Evolutionary conservation across 53 echinoderm and acorn worm genomes (phyloP), one percentile per base, ranked within the genome.

Genomic region (Temnopleurus reevesii): DNA sequence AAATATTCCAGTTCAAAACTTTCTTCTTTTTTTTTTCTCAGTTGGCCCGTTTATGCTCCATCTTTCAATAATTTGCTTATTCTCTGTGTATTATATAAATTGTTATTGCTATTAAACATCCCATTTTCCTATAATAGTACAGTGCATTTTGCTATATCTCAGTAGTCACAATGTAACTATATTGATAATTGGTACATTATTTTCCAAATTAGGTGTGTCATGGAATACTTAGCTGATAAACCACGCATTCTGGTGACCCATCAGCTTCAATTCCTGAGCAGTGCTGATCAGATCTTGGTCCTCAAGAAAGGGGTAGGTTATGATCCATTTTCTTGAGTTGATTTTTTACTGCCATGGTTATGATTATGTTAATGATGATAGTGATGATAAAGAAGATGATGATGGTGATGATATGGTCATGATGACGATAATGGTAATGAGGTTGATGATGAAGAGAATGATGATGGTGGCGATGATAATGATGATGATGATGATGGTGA

Each of bases 171-270:
- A n/a, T n/a, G n/a, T n/a, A n/a, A n/a, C n/a, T n/a, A n/a, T n/a
- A n/a, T n/a, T n/a, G n/a, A n/a, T 97, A 89, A 83, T 93, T 59
- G 27, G 38, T 24, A n/a, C 63, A 63, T 17, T 0, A 1, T 43
- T 71, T 8, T 17, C 23, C 55, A n/a, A 12, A 17, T 15, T 77
- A 98, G 98, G 83, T 98, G 98, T 81, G 91, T 98, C 28, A 95
- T 96, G 95, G 93, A 77, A 25, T 94, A 96, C 59, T 90, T 98
- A 10, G 91, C 93, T 30, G 58, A 94, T 76, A 98, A 98, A 83
- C 95, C 98, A n/a, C 91, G 98, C 12, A 94, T 98, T 33, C 92
- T 98, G 6, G 92, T 98, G 6, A 98, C 95, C 12, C 98, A 98
- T 91, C 98, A 98, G 55, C 92, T 98, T 27, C 98, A 98, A 76